Base-by-base conservation (phyloP, 2,888 invertebrate genomes). In the Eugnorisma glareosa region DNA sequence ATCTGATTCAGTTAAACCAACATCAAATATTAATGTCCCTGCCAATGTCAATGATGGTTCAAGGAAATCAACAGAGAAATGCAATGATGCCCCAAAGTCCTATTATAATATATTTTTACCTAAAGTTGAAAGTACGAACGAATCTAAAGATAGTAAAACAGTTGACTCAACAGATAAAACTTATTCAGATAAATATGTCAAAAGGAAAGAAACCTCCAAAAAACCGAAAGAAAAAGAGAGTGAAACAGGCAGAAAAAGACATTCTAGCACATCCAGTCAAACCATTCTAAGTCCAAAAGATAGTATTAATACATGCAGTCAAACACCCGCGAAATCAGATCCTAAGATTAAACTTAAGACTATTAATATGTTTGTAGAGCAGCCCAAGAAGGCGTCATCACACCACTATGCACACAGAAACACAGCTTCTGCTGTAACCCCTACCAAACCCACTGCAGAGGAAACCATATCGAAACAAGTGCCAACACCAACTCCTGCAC, bases 141-240 rank as follows among this genome's bases (percentile, higher is more conserved):
- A 92, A 51, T 59, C 90, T 77, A 94, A 92, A 85, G 92, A 93
- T 75, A 84, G 66, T 75, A 93, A 92, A 87, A 91, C 90, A 79
- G 70, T 81, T 75, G 91, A 92, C 59, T 77, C 85, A 57, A 79
- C 84, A 81, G 91, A 93, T 67, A 95, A 94, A 89, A 87, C 81
- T 67, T 94, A 93, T 86, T 94, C 94, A 79, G 95, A 96, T 63
- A 96, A 96, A 87, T 94, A 95, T 93, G 95, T 94, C 4, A 96
- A 94, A 85, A 92, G 95, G 83, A 96, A 95, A 95, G 93, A 94
- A 87, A 73, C 89, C 68, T 82, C 88, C 31, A 93, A 91, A 77
- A 93, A 92, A 80, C 73, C 88, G 15, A 92, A 89, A 87, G 89
- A 91, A 54, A 92, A 89, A 86, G 89, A 91, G 57, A 91, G 88